A percentile compares a stretch with the other conserved stretches of the same genome.
Conservation (phyloP, 2,113 vertebrate genomes). For the Sebastes schlegelii region DNA sequence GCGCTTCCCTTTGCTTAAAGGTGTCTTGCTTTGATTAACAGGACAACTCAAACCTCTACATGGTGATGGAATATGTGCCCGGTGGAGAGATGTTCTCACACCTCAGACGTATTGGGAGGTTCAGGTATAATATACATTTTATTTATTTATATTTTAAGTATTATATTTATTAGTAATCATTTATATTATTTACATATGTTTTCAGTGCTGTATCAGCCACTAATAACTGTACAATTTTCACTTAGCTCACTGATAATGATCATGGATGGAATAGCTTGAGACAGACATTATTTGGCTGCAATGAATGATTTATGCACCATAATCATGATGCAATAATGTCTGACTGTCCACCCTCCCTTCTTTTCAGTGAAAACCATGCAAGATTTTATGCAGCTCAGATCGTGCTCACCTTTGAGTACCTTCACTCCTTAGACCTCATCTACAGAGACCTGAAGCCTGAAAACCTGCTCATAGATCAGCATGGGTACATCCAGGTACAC, state of each 20-base stretch:
- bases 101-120: constrained; percentile 98
- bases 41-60: constrained; percentile 99
- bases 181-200: not conserved
- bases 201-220: not conserved
- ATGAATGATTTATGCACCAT: not conserved
- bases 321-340: not conserved
- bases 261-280: not conserved
- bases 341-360: constrained; percentile 47
- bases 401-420: constrained; percentile 99
- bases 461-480: constrained; percentile 99
- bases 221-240: not conserved
- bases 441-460: constrained; percentile 99
- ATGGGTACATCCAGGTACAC: constrained; percentile 98
- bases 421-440: constrained; percentile 99
- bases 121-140: constrained; percentile 86
- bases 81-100: constrained; percentile 99
- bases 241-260: not conserved
- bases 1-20: not conserved
- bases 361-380: constrained; percentile 93
- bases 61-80: constrained; percentile 99
- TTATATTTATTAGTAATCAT: not conserved
- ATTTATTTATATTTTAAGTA: not conserved
- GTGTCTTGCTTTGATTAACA: constrained; percentile 64
- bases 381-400: constrained; percentile 99
- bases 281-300: not conserved